Base-by-base conservation (phyloP, 2,797 vertebrate species). In the Acanthurus lineatus region DNA sequence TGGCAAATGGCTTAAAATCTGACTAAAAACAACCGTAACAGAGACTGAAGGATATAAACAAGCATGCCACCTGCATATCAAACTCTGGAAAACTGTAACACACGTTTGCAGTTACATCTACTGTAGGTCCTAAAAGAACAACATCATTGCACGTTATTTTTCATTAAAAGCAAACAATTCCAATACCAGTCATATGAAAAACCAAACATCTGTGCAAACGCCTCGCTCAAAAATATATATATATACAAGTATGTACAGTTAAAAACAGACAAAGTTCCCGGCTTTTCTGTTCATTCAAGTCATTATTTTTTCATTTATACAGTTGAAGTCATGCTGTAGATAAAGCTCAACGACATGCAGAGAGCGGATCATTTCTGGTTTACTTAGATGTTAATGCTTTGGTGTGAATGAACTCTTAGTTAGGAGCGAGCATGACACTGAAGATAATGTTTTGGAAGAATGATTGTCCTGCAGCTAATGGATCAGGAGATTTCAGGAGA, bases 61-160 rank as follows among this genome's bases (percentile, higher is more conserved):
- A 93, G 86, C 90, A 93, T 92, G 89, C 90, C 83, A 89, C 77
- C 79, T 83, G 85, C 84, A 89, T 82, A 89, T 88, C 63, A 58
- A 85, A 85, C 76, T 59, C 58, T 69, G 69, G 62, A 85, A 77
- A 77, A 86, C 59, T 47, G 62, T 15, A 67, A 86, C 60, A 77
- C 76, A 79, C 5, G 12, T 85, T 88, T 89, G 90, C 88, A 64
- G 81, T 73, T 74, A 90, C 86, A 88, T 79, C 61, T 78, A 88
- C 22, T 22, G 49, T 51, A 85, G 56, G 25, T 81, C 56, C 45
- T 69, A 72, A 69, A 81, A 79, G 66, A 88, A 74, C 38, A 49
- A 81, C 0, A 71, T 86, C 73, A 82, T 81, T 88, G 85, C 80
- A 87, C 87, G 19, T 88, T 19, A 35, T 66, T 68, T 84, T 73